phyloP scores from a whole-genome alignment of 2,797 vertebrate genomes.

The Leptodactylus fallax region DNA sequence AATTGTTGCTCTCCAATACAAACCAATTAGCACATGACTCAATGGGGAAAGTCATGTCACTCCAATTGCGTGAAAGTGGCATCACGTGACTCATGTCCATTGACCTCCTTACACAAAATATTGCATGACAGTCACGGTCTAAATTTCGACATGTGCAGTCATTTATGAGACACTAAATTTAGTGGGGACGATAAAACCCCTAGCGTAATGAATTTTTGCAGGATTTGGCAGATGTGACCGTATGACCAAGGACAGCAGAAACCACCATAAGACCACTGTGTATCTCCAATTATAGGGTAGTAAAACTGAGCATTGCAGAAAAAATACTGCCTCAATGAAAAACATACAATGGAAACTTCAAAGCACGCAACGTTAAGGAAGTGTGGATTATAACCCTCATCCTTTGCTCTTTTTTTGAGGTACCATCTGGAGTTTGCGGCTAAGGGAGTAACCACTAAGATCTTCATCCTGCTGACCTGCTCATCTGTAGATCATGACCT shows the following conservation, averaged over 20 bases:
- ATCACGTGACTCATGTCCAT: not conserved
- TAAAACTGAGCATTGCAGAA: not conserved
- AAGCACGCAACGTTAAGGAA: conserved; percentile 26
- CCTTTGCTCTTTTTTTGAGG: not conserved
- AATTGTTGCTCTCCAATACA: not conserved
- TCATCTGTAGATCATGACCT: not conserved
- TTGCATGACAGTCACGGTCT: not conserved
- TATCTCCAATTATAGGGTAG: not conserved
- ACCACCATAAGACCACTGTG: not conserved
- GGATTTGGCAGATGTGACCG: not conserved
- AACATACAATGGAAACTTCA: conserved; percentile 12
- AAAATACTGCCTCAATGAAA: not conserved
- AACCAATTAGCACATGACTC: not conserved
- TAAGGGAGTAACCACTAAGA: not conserved
- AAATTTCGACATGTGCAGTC: not conserved
- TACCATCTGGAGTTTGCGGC: conserved; percentile 26
- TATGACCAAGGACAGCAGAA: not conserved
- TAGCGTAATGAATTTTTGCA: not conserved
- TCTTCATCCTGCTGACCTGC: conserved; percentile 37
- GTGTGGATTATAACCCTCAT: conserved; percentile 51
- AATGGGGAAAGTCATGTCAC: not conserved
- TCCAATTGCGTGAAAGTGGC: not conserved
- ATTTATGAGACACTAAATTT: too few species aligned
- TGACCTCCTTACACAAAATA: not conserved
- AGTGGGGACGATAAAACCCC: not conserved